A percentile compares a stretch with the other conserved stretches of the same genome.
Conservation (phyloP, 2,888 invertebrate species). For the Euphydryas editha region DNA sequence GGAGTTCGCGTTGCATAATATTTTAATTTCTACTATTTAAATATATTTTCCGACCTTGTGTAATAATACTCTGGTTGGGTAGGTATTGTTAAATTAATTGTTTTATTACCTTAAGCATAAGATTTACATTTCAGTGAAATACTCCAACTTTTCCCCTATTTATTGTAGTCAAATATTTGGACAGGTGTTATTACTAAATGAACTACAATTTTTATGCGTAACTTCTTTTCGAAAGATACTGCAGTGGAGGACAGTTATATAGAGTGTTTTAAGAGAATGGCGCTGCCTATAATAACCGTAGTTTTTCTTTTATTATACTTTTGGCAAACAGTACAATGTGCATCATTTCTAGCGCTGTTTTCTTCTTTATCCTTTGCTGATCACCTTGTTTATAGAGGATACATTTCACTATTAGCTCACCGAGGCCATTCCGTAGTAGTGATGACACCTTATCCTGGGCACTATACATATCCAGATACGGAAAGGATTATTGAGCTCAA, state of each 20-base stretch:
- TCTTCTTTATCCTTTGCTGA: constrained; percentile 73
- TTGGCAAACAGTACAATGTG: constrained; percentile 34
- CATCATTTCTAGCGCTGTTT: constrained; percentile 52
- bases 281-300: constrained; percentile 29
- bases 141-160: neutral
- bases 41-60: constrained; percentile 23
- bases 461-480: constrained; percentile 62
- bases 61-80: neutral
- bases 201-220: constrained; percentile 17
- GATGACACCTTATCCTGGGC: constrained; percentile 76
- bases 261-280: constrained; percentile 40
- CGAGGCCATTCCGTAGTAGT: constrained; percentile 67
- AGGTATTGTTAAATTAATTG: neutral
- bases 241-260: constrained; percentile 43
- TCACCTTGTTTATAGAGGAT: constrained; percentile 70
- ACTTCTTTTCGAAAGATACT: constrained; percentile 46
- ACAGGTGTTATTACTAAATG: constrained; percentile 49
- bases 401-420: constrained; percentile 63
- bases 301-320: constrained; percentile 32
- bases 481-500: constrained; percentile 70
- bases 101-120: constrained; percentile 5
- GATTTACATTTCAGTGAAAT: constrained; percentile 12
- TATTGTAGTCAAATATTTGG: constrained; percentile 50
- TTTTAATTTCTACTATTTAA: constrained; percentile 18
- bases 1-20: constrained; percentile 21